Percentiles rank a stretch among this genome's conserved stretches.
Conservation (phyloP, 2,113 vertebrate genomes). For the pig (Sus scrofa) region DNA sequence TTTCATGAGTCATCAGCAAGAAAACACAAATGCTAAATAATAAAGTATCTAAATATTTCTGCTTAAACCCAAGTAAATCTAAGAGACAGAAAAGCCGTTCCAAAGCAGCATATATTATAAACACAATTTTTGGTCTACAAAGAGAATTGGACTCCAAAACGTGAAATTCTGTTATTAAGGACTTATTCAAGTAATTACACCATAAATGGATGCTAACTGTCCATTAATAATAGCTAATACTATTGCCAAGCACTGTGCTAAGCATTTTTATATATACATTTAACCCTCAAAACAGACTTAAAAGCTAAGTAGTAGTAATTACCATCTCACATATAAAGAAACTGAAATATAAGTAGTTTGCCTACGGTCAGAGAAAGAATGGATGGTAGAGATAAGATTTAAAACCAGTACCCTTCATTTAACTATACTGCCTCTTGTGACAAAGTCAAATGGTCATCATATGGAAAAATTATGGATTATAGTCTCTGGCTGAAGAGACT, state of each 20-base stretch:
- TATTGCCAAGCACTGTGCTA: neutral
- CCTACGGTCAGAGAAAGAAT: neutral
- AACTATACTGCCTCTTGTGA: neutral
- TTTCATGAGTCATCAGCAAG: constrained; percentile 4
- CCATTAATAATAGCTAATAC: neutral
- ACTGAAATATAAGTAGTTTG: constrained; percentile 24
- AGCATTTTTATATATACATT: no score
- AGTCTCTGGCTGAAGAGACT: neutral
- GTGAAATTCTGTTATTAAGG: neutral
- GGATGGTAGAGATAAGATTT: neutral
- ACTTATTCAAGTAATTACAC: constrained; percentile 11
- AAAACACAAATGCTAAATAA: constrained; percentile 51
- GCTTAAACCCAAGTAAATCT: neutral
- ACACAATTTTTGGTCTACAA: neutral
- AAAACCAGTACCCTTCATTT: neutral
- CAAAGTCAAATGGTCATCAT: neutral
- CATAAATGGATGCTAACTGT: neutral
- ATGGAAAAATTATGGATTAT: neutral
- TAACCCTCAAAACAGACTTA: constrained; percentile 46
- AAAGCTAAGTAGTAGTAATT: neutral
- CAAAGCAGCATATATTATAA: neutral
- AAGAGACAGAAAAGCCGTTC: constrained; percentile 27
- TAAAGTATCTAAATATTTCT: constrained; percentile 47
- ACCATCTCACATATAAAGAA: neutral
- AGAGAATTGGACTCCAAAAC: constrained; percentile 29